Evolutionary conservation across 2,888 invertebrate genomes (phyloP).

Genomic region (Nomada ruficornis): DNA sequence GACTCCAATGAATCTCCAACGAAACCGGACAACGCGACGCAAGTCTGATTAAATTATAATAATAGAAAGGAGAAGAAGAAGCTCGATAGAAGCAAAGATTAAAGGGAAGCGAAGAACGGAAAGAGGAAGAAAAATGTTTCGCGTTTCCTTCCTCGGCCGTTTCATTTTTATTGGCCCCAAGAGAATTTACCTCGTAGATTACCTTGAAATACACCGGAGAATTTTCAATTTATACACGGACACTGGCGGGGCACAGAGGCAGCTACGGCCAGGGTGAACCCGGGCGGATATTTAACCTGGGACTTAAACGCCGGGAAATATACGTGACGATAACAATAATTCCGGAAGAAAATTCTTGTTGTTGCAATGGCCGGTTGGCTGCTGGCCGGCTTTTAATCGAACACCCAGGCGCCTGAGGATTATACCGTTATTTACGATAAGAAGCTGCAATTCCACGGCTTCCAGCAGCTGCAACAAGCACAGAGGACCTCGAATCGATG

Average conservation of each 20-base stretch:
- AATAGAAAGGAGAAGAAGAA: no score
- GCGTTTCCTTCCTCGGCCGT: conserved; percentile 46
- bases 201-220: conserved; percentile 56
- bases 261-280: conserved; percentile 7
- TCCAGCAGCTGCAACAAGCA: background rate
- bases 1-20: background rate
- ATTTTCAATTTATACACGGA: conserved; percentile 54
- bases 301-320: conserved; percentile 50
- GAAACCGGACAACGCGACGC: background rate
- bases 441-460: conserved; percentile 26
- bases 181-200: conserved; percentile 60
- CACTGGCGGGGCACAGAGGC: background rate
- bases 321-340: conserved; percentile 61
- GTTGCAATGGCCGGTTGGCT: conserved; percentile 2
- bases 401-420: conserved; percentile 29
- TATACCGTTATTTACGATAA: conserved; percentile 55
- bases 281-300: conserved; percentile 53
- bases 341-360: conserved; percentile 54
- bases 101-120: background rate
- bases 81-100: conserved; percentile 1
- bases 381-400: conserved; percentile 55
- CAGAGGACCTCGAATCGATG: conserved; percentile 28
- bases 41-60: conserved; percentile 19
- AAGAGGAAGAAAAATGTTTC: conserved; percentile 35
- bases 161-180: conserved; percentile 57